phyloP scores from a whole-genome alignment of 30 jellyfish, hydroid and myxozoan species.

The Mastigias papua region DNA sequence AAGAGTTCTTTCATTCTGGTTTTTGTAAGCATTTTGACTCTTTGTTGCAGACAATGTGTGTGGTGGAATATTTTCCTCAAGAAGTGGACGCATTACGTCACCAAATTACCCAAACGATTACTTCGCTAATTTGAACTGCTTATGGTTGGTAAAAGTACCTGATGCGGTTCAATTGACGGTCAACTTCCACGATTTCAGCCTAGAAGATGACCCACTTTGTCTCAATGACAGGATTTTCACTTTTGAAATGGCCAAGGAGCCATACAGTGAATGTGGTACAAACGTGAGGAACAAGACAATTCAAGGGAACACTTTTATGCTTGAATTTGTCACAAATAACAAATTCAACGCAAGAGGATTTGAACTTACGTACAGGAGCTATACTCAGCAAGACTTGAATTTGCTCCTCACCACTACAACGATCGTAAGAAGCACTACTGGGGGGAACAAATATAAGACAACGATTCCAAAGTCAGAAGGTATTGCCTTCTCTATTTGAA shows the following conservation, averaged over 20 bases:
- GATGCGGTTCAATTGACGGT: constrained; percentile 23
- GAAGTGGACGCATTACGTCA: constrained; percentile 52
- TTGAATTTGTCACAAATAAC: constrained; percentile 73
- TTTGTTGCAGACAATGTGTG: constrained; percentile 27
- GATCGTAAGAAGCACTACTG: background rate
- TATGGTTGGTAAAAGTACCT: constrained; percentile 56
- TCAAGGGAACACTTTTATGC: constrained; percentile 56
- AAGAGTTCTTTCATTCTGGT: no score
- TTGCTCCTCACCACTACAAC: background rate
- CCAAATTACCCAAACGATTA: constrained; percentile 65
- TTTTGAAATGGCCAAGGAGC: constrained; percentile 21
- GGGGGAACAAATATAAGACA: background rate
- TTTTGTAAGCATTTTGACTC: background rate
- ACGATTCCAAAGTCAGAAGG: background rate
- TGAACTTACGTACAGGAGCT: constrained; percentile 1
- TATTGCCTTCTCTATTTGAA: background rate
- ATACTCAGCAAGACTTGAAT: background rate
- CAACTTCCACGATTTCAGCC: constrained; percentile 44
- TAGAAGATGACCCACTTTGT: constrained; percentile 63
- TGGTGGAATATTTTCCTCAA: constrained; percentile 77
- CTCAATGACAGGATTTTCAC: constrained; percentile 45
- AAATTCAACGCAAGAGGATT: constrained; percentile 53
- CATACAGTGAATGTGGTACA: constrained; percentile 70
- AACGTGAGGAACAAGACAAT: constrained; percentile 40
- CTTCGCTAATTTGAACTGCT: constrained; percentile 52